Conservation (phyloP, 2,113 vertebrate genomes). For the Meles meles region DNA sequence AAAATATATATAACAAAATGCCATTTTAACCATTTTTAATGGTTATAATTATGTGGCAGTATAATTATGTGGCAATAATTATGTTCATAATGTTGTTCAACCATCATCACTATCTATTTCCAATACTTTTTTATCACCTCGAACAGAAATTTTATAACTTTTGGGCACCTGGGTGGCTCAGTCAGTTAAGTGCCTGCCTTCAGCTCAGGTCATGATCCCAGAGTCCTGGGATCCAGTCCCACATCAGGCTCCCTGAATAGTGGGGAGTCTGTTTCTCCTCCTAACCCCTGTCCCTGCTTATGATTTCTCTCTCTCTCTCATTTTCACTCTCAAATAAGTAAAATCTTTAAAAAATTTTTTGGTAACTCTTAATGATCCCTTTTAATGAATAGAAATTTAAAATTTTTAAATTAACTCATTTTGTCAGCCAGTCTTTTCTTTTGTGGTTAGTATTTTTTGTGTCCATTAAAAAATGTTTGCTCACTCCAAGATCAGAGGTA, state of each 20-base stretch:
- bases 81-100: not conserved
- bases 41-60: too few species aligned
- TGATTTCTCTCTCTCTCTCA: too few species aligned
- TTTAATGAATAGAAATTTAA: slow-evolving; percentile 3
- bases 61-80: not conserved
- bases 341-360: not conserved
- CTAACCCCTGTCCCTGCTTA: too few species aligned
- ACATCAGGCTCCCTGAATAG: too few species aligned
- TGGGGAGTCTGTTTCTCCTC: too few species aligned
- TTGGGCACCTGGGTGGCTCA: not conserved
- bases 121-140: not conserved
- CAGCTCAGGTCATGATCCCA: too few species aligned
- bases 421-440: not conserved
- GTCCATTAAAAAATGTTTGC: not conserved
- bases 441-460: not conserved
- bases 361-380: not conserved
- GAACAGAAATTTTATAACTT: not conserved
- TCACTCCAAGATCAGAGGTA: not conserved
- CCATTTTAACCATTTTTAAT: not conserved
- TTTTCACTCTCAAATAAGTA: too few species aligned
- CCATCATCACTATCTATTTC: not conserved
- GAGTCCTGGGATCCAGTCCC: too few species aligned
- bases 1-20: not conserved
- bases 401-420: not conserved
- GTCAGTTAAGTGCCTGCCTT: too few species aligned